phyloP scores from a whole-genome alignment of 2,888 invertebrate species.

The Campoplex capitator region DNA sequence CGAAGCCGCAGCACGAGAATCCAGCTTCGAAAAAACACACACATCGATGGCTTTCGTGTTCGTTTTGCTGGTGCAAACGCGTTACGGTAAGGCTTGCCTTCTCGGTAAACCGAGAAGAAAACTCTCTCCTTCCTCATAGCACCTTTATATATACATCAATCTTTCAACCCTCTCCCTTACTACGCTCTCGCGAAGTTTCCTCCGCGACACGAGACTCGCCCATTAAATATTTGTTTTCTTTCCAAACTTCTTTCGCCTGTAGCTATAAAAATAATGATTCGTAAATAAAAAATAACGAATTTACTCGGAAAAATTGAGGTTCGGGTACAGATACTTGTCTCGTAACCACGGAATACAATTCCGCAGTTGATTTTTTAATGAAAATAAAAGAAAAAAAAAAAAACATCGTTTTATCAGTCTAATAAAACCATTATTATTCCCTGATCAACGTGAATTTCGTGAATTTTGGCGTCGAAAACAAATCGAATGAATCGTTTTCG shows the following conservation, averaged over 20 bases:
- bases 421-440: not conserved
- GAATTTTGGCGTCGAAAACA: too few species aligned
- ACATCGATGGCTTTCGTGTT: not conserved
- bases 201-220: conserved; percentile 24
- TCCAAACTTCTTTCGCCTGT: not conserved
- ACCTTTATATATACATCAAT: not conserved
- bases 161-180: not conserved
- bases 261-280: not conserved
- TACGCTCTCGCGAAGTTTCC: conserved; percentile 35
- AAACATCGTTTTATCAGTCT: not conserved
- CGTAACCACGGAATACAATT: not conserved
- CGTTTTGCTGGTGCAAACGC: conserved; percentile 26
- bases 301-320: not conserved
- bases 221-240: conserved; percentile 35
- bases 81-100: conserved; percentile 50
- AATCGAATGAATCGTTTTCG: too few species aligned
- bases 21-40: conserved; percentile 30
- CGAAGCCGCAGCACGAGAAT: conserved; percentile 16
- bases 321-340: not conserved
- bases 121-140: not conserved
- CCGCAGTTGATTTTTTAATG: not conserved
- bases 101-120: conserved; percentile 40
- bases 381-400: not conserved
- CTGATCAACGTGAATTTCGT: not conserved
- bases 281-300: not conserved